A percentile compares a stretch with the other conserved stretches of the same genome.
Evolutionary conservation across 2,113 vertebrate species (phyloP).

Genomic region (Lepus timidus): DNA sequence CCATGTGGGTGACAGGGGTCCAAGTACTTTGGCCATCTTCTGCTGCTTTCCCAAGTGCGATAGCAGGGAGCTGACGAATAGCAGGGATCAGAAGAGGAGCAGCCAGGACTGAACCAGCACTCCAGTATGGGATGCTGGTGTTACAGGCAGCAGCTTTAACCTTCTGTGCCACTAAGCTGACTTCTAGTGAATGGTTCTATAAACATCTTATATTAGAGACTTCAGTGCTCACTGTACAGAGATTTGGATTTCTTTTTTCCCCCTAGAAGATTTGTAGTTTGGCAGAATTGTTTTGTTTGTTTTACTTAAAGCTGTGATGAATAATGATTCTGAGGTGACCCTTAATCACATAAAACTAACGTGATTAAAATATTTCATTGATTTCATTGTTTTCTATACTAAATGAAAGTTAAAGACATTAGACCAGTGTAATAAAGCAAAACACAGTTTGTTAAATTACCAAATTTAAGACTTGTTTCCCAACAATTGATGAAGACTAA

Average conservation of each 20-base stretch:
- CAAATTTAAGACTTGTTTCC: constrained; percentile 43
- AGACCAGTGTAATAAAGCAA: background rate
- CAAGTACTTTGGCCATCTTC: no score
- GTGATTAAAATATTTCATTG: background rate
- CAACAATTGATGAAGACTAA: constrained; percentile 10
- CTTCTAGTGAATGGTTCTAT: constrained; percentile 27
- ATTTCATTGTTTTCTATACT: constrained; percentile 49
- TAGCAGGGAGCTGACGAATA: no score
- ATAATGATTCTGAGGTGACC: constrained; percentile 6
- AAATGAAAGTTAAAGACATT: constrained; percentile 49
- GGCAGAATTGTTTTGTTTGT: background rate
- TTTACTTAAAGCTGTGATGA: constrained; percentile 3
- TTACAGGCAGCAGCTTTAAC: background rate
- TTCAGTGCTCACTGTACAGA: constrained; percentile 6
- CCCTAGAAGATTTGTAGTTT: constrained; percentile 1
- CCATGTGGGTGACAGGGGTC: no score
- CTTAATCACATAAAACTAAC: constrained; percentile 50
- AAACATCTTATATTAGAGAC: constrained; percentile 20
- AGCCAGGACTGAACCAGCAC: no score
- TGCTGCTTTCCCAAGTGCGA: no score
- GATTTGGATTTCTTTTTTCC: background rate
- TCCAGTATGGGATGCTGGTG: background rate
- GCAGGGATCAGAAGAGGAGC: no score
- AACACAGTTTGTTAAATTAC: constrained; percentile 57
- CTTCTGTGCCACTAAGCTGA: background rate